A percentile compares a stretch with the other conserved stretches of the same genome.
phyloP scores from a whole-genome alignment of 2,888 invertebrate genomes.

The Stomorhina lunata region DNA sequence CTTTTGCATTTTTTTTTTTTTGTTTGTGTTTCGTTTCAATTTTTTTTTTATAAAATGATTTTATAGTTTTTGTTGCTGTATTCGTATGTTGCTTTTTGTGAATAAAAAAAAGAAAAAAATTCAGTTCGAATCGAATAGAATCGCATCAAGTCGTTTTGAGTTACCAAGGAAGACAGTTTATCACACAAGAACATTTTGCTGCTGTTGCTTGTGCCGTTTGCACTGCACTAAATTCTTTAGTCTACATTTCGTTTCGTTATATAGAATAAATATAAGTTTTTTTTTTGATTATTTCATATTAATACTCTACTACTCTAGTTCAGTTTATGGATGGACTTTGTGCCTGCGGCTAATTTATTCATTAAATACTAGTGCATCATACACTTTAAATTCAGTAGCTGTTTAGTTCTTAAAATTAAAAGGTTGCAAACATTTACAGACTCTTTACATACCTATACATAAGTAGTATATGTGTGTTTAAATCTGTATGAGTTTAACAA shows the following conservation, averaged over 20 bases:
- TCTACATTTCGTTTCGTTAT: conserved; percentile 18
- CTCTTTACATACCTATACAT: neutral
- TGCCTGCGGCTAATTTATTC: conserved; percentile 72
- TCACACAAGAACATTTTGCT: conserved; percentile 51
- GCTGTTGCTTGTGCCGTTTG: conserved; percentile 59
- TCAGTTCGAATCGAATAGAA: conserved; percentile 22
- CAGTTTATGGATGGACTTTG: conserved; percentile 46
- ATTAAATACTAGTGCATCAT: conserved; percentile 79
- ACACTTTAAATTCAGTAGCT: conserved; percentile 78
- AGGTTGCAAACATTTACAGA: conserved; percentile 67
- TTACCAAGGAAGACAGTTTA: conserved; percentile 55
- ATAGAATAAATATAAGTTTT: neutral
- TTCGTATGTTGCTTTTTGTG: conserved; percentile 37
- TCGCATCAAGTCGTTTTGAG: conserved; percentile 36
- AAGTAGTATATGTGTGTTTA: conserved; percentile 29
- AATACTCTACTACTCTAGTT: conserved; percentile 23
- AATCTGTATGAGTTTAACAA: neutral
- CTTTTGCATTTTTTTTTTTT: neutral
- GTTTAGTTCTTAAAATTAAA: conserved; percentile 78
- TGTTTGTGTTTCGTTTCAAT: no score
- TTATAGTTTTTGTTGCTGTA: conserved; percentile 14
- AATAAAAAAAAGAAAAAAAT: no score
- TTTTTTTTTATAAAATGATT: conserved; percentile 24
- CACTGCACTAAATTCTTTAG: conserved; percentile 32
- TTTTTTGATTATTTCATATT: conserved; percentile 16